Percentiles rank a stretch among this genome's conserved stretches.
phyloP scores from a whole-genome alignment of 2,888 invertebrate species.

The Fragum sueziense region DNA sequence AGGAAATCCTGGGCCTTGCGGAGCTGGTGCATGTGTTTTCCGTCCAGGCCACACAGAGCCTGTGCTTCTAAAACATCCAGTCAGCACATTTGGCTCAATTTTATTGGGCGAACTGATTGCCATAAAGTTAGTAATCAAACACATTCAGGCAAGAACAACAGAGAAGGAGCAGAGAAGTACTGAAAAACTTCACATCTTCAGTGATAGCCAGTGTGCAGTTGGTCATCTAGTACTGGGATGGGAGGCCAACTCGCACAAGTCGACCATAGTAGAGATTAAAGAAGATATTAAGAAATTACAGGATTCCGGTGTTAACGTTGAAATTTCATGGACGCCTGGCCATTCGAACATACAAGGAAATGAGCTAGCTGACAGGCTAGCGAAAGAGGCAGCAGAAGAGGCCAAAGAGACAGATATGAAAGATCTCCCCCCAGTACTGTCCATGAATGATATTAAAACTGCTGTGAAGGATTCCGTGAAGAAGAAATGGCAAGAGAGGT shows the following conservation, averaged over 20 bases:
- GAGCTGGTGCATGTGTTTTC: conserved; percentile 14
- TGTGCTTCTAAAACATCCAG: conserved; percentile 24
- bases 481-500: neutral
- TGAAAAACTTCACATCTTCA: neutral
- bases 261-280: neutral
- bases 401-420: neutral
- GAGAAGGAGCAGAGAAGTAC: neutral
- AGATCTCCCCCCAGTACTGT: neutral
- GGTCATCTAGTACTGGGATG: neutral
- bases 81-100: conserved; percentile 21
- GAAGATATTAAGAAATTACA: neutral
- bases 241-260: neutral
- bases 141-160: neutral
- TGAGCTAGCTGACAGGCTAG: neutral
- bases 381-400: conserved; percentile 24
- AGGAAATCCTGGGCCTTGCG: conserved; percentile 27
- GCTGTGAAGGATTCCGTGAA: neutral
- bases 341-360: neutral
- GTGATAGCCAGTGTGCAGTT: neutral
- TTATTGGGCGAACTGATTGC: conserved; percentile 36
- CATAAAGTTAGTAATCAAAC: conserved; percentile 10
- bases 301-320: neutral
- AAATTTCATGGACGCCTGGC: conserved; percentile 5
- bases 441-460: neutral
- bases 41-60: neutral